Percentiles rank a stretch among this genome's conserved stretches.
phyloP scores from a whole-genome alignment of 2,113 vertebrate genomes.

The Python bivittatus region DNA sequence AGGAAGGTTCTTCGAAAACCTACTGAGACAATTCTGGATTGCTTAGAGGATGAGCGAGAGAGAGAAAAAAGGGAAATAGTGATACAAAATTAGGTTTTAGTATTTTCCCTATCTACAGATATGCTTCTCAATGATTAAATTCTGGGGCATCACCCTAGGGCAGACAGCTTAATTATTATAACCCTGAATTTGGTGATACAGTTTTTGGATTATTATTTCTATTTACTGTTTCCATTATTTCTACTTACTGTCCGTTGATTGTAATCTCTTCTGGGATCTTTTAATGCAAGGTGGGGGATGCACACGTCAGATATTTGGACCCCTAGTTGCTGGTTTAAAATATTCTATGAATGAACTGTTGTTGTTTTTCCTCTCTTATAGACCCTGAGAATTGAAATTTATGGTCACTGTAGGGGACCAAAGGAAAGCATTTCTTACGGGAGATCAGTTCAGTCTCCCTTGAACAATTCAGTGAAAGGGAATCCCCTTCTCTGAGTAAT shows the following conservation, averaged over 20 bases:
- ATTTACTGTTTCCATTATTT: background rate
- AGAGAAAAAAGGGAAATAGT: background rate
- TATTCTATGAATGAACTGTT: background rate
- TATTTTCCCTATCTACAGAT: background rate
- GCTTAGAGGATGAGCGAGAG: background rate
- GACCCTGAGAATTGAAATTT: background rate
- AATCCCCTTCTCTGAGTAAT: background rate
- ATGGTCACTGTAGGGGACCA: background rate
- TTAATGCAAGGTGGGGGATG: background rate
- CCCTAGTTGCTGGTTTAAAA: background rate
- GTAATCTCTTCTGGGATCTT: background rate
- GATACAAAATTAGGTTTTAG: background rate
- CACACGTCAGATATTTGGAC: background rate
- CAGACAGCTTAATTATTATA: background rate
- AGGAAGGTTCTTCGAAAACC: background rate
- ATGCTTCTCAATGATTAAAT: background rate
- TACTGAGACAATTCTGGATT: background rate
- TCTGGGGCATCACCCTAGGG: background rate
- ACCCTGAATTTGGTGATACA: background rate
- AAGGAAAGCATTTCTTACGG: background rate
- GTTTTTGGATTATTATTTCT: background rate
- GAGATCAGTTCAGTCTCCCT: background rate
- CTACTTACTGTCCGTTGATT: background rate
- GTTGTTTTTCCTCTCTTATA: background rate
- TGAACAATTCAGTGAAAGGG: background rate